Evolutionary conservation across 1,140 invertebrate species (phyloP), one percentile per base, ranked within the genome.

Genomic region (Cydia splendana): DNA sequence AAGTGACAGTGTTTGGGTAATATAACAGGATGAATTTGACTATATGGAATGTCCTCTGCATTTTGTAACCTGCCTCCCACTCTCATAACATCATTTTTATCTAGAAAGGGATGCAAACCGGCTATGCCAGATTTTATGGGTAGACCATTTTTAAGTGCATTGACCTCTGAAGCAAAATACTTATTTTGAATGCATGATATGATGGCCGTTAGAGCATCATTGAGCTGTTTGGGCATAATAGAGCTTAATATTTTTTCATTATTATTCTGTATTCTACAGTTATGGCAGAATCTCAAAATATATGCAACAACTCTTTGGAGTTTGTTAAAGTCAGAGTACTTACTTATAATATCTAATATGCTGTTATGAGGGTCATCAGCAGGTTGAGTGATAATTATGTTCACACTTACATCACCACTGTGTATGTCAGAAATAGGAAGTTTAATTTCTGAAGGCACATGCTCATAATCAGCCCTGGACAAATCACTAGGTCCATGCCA

Each of bases 1-100:
- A 81, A 74, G 69, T 74, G n/a, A 12, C 20, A 78, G 9, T 1
- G 0, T 48, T 80, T 80, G 4, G 77, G 79, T 15, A 80, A 57
- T 12, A 80, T 80, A 20, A 65, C 67, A 12, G 79, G 79, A 13
- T 80, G 79, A 12, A 62, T 78, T 57, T 80, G 45, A 42, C 51
- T n/a, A 76, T 65, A 76, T 18, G 75, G 15, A 13, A 80, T 20
- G 30, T 75, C 48, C n/a, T 18, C 15, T n/a, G 78, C 76, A 77
- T 79, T 73, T 6, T 75, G 67, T 24, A 79, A 48, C 13, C 76
- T 20, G 18, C 78, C 76, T 10, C 76, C 76, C 4, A 75, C 65
- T n/a, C 78, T 24, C 0, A 79, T 10, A 20, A 76, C 12, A 5
- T 38, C 57, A 45, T 69, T 42, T 42, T 51, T 1, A 75, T 79